Conservation (phyloP, 2,797 vertebrate species). For the Spondyliosoma cantharus region DNA sequence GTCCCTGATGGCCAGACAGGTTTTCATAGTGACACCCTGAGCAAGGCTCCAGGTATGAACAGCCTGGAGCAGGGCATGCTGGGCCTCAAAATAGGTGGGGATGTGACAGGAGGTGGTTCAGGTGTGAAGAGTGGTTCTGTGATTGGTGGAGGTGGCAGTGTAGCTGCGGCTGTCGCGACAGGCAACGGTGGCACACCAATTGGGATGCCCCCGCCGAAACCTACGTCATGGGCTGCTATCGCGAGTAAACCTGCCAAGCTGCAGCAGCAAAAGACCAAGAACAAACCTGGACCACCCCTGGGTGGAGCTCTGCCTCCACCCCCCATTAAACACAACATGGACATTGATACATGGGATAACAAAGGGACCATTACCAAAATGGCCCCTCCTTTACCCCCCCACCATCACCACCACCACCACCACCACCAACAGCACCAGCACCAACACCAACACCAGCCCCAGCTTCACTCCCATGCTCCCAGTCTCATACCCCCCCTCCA, state of each 20-base stretch:
- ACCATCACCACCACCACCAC: slow-evolving; percentile 77
- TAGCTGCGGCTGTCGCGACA: slow-evolving; percentile 84
- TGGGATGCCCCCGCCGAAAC: slow-evolving; percentile 92
- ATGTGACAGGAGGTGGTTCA: slow-evolving; percentile 87
- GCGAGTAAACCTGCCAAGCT: slow-evolving; percentile 97
- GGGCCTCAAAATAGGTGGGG: slow-evolving; percentile 94
- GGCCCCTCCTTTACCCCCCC: slow-evolving; percentile 85
- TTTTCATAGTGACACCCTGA: slow-evolving; percentile 95
- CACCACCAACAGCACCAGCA: slow-evolving; percentile 55
- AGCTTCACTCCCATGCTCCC: slow-evolving; percentile 80
- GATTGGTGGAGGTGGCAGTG: slow-evolving; percentile 87
- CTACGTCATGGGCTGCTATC: slow-evolving; percentile 97
- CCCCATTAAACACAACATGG: slow-evolving; percentile 97
- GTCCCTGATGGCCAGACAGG: slow-evolving; percentile 94
- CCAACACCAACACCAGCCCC: slow-evolving; percentile 69
- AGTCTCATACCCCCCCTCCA: slow-evolving; percentile 82
- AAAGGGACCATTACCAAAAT: slow-evolving; percentile 91
- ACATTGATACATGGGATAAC: slow-evolving; percentile 97
- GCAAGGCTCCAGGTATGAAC: slow-evolving; percentile 97
- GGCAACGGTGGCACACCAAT: slow-evolving; percentile 90
- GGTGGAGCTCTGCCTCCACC: slow-evolving; percentile 89
- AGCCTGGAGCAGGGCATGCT: slow-evolving; percentile 98
- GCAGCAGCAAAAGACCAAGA: slow-evolving; percentile 93
- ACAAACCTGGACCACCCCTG: slow-evolving; percentile 88
- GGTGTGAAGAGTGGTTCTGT: slow-evolving; percentile 93